Evolutionary conservation across 1,140 invertebrate genomes (phyloP), one percentile per base, ranked within the genome.

Genomic region (Adelges cooleyi): DNA sequence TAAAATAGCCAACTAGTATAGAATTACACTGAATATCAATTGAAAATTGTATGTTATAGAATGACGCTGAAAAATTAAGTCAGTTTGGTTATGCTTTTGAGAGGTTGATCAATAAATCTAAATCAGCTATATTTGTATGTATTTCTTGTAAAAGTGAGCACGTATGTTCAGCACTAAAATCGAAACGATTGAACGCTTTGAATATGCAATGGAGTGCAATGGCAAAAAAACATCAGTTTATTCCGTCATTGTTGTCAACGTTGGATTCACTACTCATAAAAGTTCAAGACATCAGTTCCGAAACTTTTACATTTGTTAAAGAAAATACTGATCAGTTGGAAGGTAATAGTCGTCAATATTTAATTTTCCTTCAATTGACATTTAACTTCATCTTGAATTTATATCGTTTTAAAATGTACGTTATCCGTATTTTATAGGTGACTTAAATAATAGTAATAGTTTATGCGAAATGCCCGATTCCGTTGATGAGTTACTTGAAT

Each of bases 41-140:
- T 25, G 15, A 18, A 13, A 15, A 0, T n/a, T n/a, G 9, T 48
- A 46, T 46, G 44, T 46, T 33, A 6, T 18, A 62, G 56, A 9
- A 20, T 6, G 25, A 62, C 18, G 11, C 18, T 3, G 33, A 48
- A 11, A 62, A 62, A 62, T 15, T 62, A 6, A 15, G 44, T 33
- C 44, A 48, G 5, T 38, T 62, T 11, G 11, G 23, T 20, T 22
- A 62, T 33, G 56, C 56, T 15, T 62, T 62, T 22, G 42, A 62
- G 46, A 13, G 29, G 1, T 13, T 27, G 6, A 22, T 1, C 3
- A 22, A 48, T 1, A 33, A 48, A 48, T 29, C 17, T 8, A 3
- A 0, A 33, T 15, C 25, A 1, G 20, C 42, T 15, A 20, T 18
- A 1, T 62, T 62, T 13, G 6, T 62, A 33, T 62, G 56, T 9